phyloP scores from a whole-genome alignment of 2,113 vertebrate species.

The Mobula birostris region DNA sequence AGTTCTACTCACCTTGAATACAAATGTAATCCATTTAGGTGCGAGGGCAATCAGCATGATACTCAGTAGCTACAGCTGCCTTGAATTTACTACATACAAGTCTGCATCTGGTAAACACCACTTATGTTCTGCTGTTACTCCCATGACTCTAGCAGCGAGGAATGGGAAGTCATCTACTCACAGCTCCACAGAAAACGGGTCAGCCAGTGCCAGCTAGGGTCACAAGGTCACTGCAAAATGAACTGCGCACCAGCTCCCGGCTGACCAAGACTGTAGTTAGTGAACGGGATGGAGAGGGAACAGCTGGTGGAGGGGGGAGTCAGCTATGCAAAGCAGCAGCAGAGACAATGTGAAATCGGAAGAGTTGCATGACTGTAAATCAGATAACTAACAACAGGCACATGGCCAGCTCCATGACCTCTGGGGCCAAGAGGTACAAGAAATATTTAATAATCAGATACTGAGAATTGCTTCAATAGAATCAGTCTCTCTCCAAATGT shows the following conservation, averaged over 20 bases:
- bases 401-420: constrained; percentile 53
- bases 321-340: constrained; percentile 56
- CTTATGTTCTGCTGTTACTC: constrained; percentile 48
- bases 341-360: constrained; percentile 43
- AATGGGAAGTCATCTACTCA: constrained; percentile 47
- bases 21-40: constrained; percentile 56
- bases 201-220: constrained; percentile 36
- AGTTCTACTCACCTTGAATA: constrained; percentile 58
- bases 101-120: constrained; percentile 45
- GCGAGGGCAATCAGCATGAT: background rate
- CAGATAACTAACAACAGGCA: constrained; percentile 50
- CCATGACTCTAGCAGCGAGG: constrained; percentile 54
- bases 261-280: background rate
- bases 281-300: constrained; percentile 36
- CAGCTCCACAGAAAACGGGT: constrained; percentile 39
- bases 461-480: background rate
- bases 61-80: constrained; percentile 47
- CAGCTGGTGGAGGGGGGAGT: constrained; percentile 26
- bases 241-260: constrained; percentile 37
- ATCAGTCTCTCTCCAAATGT: background rate
- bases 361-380: constrained; percentile 61
- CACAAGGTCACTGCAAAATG: constrained; percentile 49
- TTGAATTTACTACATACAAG: constrained; percentile 39
- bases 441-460: background rate
- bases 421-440: background rate